phyloP scores from a whole-genome alignment of 64 coral and sea anemone species.

The Montipora capricornis region DNA sequence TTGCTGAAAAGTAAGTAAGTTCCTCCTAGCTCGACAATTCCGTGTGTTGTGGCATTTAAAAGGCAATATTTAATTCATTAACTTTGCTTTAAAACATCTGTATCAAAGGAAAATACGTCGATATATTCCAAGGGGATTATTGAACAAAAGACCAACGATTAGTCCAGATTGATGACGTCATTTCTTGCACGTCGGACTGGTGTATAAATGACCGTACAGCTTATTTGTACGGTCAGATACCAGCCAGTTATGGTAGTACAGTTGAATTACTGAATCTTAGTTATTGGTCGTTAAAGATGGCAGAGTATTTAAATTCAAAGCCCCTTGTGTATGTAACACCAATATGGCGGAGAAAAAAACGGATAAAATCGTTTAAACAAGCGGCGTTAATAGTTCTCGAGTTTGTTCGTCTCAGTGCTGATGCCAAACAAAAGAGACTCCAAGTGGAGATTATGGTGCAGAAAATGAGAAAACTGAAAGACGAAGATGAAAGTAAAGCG shows the following conservation, averaged over 20 bases:
- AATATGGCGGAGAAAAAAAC: conserved; percentile 8
- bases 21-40: not conserved
- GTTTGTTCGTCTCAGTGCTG: not conserved
- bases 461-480: not conserved
- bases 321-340: not conserved
- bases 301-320: not conserved
- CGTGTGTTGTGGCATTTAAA: not conserved
- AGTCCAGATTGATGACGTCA: not conserved
- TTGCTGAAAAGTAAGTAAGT: no score
- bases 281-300: not conserved
- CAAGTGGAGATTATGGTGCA: not conserved
- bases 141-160: not conserved
- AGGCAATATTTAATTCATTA: not conserved
- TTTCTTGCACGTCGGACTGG: not conserved
- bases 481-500: not conserved
- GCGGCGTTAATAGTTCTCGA: not conserved
- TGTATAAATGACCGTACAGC: not conserved
- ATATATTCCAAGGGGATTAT: not conserved
- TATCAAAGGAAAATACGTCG: not conserved
- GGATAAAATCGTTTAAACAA: conserved; percentile 17
- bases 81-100: not conserved
- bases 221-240: not conserved
- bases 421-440: no score
- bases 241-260: not conserved
- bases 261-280: not conserved